Conservation (phyloP, 2,888 invertebrate genomes). For the Tenthredo amoena region DNA sequence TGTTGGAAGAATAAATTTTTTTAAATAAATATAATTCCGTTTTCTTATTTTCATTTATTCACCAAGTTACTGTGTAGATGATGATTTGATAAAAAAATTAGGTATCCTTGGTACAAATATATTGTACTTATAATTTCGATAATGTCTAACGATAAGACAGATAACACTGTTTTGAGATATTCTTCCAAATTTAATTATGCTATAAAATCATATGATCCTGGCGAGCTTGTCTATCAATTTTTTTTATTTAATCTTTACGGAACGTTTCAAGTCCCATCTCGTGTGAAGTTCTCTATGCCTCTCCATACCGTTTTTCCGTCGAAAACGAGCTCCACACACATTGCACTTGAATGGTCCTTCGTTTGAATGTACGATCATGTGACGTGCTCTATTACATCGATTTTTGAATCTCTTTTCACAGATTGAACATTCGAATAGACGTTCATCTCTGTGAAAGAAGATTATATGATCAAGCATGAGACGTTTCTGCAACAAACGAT, state of each 20-base stretch:
- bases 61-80: background rate
- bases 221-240: background rate
- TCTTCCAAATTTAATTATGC: background rate
- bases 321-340: background rate
- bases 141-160: background rate
- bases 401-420: background rate
- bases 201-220: background rate
- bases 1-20: slow-evolving; percentile 23
- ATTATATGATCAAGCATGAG: background rate
- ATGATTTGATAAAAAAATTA: background rate
- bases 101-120: background rate
- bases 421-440: background rate
- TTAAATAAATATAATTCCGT: background rate
- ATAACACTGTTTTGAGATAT: background rate
- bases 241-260: background rate
- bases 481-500: background rate
- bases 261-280: background rate
- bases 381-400: background rate
- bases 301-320: background rate
- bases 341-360: background rate
- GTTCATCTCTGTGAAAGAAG: background rate
- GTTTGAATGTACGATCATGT: background rate
- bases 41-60: background rate
- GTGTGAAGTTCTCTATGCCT: background rate
- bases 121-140: background rate